phyloP scores from a whole-genome alignment of 1,140 invertebrate species.

The Heterodera schachtii region DNA sequence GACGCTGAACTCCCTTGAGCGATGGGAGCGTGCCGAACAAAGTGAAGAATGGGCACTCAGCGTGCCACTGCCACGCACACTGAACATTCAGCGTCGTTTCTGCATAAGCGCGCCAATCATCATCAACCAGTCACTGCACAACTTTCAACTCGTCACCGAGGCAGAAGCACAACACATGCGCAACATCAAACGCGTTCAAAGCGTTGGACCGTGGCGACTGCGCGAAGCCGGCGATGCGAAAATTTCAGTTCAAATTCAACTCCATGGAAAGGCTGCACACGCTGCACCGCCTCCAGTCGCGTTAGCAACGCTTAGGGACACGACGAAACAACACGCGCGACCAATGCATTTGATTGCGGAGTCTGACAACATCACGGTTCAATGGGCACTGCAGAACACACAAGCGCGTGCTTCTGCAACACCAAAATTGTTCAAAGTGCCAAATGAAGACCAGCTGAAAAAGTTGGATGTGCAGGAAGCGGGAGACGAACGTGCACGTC shows the following conservation, averaged over 20 bases:
- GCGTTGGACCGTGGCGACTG: neutral
- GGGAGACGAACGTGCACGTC: conserved; percentile 16
- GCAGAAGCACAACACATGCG: neutral
- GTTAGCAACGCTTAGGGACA: conserved; percentile 1
- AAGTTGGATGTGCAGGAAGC: conserved; percentile 11
- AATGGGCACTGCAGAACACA: conserved; percentile 9
- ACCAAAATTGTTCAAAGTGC: conserved; percentile 5
- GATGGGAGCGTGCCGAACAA: conserved; percentile 18
- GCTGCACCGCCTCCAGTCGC: neutral
- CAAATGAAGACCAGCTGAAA: conserved; percentile 6
- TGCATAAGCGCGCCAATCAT: conserved; percentile 1
- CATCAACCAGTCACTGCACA: neutral
- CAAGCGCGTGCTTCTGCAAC: neutral
- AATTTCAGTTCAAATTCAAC: neutral
- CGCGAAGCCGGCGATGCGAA: neutral
- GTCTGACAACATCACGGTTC: conserved; percentile 9
- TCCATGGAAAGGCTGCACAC: neutral
- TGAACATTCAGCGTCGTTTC: neutral
- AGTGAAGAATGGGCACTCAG: neutral
- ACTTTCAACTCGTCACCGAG: neutral
- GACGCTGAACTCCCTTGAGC: conserved; percentile 34
- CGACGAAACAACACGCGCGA: neutral
- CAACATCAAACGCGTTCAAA: conserved; percentile 14
- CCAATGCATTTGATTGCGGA: conserved; percentile 23
- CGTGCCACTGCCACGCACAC: neutral